Percentiles rank a stretch among this genome's conserved stretches.
phyloP scores from a whole-genome alignment of 2,113 vertebrate species.

The Oncorhynchus gorbuscha region DNA sequence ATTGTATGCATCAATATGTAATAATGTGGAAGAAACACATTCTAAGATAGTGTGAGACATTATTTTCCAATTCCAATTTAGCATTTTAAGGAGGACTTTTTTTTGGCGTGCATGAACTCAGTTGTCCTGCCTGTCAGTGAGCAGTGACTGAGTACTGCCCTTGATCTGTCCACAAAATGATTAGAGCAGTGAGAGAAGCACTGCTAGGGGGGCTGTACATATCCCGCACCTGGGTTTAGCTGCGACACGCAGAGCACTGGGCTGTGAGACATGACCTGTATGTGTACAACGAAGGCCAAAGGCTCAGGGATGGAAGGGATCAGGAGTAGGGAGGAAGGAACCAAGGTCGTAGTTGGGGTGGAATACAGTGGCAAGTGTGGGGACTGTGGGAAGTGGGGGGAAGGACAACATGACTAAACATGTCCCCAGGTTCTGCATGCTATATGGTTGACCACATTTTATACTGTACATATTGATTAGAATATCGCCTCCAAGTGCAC shows the following conservation, averaged over 20 bases:
- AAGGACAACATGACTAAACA: background rate
- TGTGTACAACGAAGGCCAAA: background rate
- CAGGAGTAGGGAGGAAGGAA: too few relatives aligned
- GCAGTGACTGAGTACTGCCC: slow-evolving; percentile 41
- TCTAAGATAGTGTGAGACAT: background rate
- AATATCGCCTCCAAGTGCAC: too few relatives aligned
- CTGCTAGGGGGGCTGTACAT: slow-evolving; percentile 11
- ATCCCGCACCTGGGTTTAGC: slow-evolving; percentile 14
- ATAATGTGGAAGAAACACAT: background rate
- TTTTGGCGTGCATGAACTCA: background rate
- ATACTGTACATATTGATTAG: background rate
- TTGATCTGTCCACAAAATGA: slow-evolving; percentile 48
- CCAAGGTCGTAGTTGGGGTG: background rate
- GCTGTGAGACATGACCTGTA: slow-evolving; percentile 12
- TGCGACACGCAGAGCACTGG: background rate
- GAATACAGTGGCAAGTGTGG: background rate
- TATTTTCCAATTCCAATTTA: background rate
- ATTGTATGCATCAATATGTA: background rate
- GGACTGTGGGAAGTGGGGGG: background rate
- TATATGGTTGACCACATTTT: background rate
- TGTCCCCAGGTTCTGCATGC: background rate
- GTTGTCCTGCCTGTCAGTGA: slow-evolving; percentile 18
- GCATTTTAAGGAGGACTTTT: background rate
- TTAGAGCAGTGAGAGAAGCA: slow-evolving; percentile 45
- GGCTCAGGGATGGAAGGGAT: background rate